Evolutionary conservation across 2,113 vertebrate genomes (phyloP).

Genomic region (Syngnathus typhle): DNA sequence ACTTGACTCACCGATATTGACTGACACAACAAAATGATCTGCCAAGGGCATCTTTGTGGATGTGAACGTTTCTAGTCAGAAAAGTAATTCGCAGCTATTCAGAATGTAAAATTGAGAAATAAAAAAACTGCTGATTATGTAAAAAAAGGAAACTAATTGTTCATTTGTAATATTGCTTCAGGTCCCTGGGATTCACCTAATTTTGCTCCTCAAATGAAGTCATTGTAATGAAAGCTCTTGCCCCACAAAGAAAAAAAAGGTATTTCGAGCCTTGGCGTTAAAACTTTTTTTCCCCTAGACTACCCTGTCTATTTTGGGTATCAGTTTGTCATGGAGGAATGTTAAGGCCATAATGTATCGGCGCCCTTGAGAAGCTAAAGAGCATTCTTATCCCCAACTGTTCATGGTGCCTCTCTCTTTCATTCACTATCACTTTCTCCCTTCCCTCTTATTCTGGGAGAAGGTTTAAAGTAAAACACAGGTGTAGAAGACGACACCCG

Average conservation of each 20-base stretch:
- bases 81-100: too few relatives aligned
- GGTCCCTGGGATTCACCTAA: too few relatives aligned
- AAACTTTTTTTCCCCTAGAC: slow-evolving; percentile 1
- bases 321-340: slow-evolving; percentile 63
- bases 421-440: slow-evolving; percentile 46
- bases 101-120: slow-evolving; percentile 22
- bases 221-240: too few relatives aligned
- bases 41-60: slow-evolving; percentile 50
- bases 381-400: slow-evolving; percentile 55
- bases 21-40: slow-evolving; percentile 26
- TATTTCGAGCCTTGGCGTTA: neutral
- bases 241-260: too few relatives aligned
- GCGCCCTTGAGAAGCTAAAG: slow-evolving; percentile 64
- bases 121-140: too few relatives aligned
- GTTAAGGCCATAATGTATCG: slow-evolving; percentile 61
- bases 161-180: too few relatives aligned
- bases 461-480: slow-evolving; percentile 55
- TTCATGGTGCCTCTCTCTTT: slow-evolving; percentile 50
- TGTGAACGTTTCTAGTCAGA: slow-evolving; percentile 42
- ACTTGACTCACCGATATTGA: slow-evolving; percentile 60
- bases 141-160: too few relatives aligned
- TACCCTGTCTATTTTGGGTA: slow-evolving; percentile 57
- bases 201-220: too few relatives aligned
- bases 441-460: slow-evolving; percentile 33
- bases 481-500: slow-evolving; percentile 48